Percentiles rank a stretch among this genome's conserved stretches.
Conservation (phyloP, 2,888 invertebrate genomes). For the Cantharis nigra region DNA sequence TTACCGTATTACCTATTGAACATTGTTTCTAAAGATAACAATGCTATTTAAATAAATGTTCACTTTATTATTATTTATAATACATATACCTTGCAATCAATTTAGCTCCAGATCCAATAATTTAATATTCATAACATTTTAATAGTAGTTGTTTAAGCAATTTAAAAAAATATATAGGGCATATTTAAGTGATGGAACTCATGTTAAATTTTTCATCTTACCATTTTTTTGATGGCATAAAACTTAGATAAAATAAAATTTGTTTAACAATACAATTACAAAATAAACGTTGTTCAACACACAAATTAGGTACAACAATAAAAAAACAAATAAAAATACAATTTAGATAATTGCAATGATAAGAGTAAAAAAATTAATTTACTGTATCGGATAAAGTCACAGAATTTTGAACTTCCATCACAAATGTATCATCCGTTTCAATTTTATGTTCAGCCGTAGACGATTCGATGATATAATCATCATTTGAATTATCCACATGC, state of each 20-base stretch:
- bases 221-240: neutral
- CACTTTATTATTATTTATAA: neutral
- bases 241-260: neutral
- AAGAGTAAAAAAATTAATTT: constrained; percentile 27
- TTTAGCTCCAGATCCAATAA: neutral
- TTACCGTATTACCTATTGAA: neutral
- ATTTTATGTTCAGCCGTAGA: neutral
- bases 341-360: constrained; percentile 18
- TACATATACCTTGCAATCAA: neutral
- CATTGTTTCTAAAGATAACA: neutral
- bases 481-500: constrained; percentile 40
- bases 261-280: neutral
- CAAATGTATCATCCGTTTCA: constrained; percentile 6
- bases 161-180: neutral
- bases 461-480: constrained; percentile 34
- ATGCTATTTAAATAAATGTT: neutral
- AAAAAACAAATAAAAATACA: neutral
- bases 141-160: neutral
- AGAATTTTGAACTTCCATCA: constrained; percentile 12
- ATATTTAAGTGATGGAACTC: neutral
- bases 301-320: neutral
- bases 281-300: neutral
- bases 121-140: neutral
- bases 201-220: neutral
- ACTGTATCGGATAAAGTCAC: constrained; percentile 13